phyloP scores from a whole-genome alignment of 2,888 invertebrate species.

The Tupiocoris notatus region DNA sequence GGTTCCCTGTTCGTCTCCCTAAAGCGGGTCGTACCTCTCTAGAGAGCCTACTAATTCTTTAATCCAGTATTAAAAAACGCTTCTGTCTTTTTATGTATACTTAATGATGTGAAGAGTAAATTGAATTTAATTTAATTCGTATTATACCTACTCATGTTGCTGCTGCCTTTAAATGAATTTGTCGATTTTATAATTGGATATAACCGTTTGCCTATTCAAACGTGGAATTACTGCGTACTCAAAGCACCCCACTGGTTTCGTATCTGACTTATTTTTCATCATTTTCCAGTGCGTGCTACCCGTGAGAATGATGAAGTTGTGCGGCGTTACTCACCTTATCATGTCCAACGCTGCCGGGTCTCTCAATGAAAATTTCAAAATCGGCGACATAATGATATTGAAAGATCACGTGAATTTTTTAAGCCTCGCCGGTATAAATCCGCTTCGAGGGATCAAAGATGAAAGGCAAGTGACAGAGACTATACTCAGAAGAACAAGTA shows the following conservation, averaged over 20 bases:
- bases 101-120: too few species aligned
- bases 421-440: slow-evolving; percentile 92
- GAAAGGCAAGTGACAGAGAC: slow-evolving; percentile 60
- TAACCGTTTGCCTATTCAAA: background rate
- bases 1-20: too few species aligned
- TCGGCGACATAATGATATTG: slow-evolving; percentile 96
- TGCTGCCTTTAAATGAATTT: background rate
- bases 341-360: slow-evolving; percentile 98
- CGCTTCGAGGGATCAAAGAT: slow-evolving; percentile 92
- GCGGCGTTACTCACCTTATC: slow-evolving; percentile 84
- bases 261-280: too few species aligned
- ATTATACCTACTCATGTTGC: slow-evolving; percentile 52
- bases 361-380: slow-evolving; percentile 78
- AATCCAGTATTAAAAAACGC: too few species aligned
- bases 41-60: too few species aligned
- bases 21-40: too few species aligned
- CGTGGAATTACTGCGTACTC: too few species aligned
- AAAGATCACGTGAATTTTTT: slow-evolving; percentile 97
- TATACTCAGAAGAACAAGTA: background rate
- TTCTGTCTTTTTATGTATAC: too few species aligned
- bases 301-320: slow-evolving; percentile 91
- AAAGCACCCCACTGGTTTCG: too few species aligned
- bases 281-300: slow-evolving; percentile 79
- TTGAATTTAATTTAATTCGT: too few species aligned
- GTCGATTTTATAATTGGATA: too few species aligned